Evolutionary conservation across 2,888 invertebrate genomes (phyloP).

Genomic region (Cecidostiba fungosa): DNA sequence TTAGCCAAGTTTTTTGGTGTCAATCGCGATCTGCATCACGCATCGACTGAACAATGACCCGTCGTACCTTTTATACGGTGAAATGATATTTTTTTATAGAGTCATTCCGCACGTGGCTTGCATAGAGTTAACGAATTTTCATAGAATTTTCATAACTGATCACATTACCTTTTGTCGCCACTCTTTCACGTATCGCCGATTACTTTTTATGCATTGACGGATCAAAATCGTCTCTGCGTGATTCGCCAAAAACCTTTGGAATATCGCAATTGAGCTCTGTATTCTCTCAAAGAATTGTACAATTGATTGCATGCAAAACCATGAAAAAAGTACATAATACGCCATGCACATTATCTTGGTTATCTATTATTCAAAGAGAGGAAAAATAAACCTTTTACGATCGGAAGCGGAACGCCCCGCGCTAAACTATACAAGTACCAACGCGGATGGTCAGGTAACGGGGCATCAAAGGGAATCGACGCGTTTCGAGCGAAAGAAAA

Average conservation of each 20-base stretch:
- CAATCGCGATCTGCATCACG: constrained; percentile 19
- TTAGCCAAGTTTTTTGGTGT: constrained; percentile 11
- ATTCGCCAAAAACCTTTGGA: not conserved
- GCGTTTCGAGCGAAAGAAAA: constrained; percentile 8
- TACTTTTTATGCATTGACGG: not conserved
- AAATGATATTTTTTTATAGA: constrained; percentile 35
- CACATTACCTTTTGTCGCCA: not conserved
- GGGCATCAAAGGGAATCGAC: constrained; percentile 8
- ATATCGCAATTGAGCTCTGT: not conserved
- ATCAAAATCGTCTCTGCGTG: not conserved
- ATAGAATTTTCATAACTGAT: constrained; percentile 13
- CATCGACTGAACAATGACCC: not conserved
- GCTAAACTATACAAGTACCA: not conserved
- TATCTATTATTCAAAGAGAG: constrained; percentile 22
- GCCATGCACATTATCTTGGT: not conserved
- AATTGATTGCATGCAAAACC: constrained; percentile 2
- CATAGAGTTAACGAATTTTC: not conserved
- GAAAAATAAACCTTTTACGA: constrained; percentile 52
- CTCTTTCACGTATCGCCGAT: not conserved
- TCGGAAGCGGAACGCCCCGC: constrained; percentile 20
- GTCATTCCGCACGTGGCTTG: constrained; percentile 14
- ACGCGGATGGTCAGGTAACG: not conserved
- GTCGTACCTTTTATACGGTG: not conserved
- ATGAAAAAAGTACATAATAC: not conserved
- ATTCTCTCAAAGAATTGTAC: not conserved